A percentile compares a stretch with the other conserved stretches of the same genome.
phyloP scores from a whole-genome alignment of 92 coral and sea anemone species.

The Muricea muricata region DNA sequence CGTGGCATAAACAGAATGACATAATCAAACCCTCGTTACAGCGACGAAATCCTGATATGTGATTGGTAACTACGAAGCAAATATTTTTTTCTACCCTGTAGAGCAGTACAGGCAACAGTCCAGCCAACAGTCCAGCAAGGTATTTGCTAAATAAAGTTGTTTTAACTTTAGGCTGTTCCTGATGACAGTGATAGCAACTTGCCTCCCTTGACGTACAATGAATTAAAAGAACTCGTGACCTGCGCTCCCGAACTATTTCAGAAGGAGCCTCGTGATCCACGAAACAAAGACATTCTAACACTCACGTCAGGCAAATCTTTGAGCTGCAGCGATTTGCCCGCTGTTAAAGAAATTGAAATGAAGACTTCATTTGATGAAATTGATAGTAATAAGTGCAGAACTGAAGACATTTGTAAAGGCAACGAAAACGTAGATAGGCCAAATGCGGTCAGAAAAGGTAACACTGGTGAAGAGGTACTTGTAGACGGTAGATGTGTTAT shows the following conservation, averaged over 20 bases:
- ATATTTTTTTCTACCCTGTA: too few relatives aligned
- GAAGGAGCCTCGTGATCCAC: background rate
- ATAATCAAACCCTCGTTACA: too few relatives aligned
- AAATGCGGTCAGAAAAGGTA: background rate
- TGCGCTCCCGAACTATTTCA: slow-evolving; percentile 73
- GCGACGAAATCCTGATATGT: too few relatives aligned
- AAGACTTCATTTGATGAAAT: slow-evolving; percentile 23
- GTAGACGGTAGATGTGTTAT: background rate
- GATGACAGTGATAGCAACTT: slow-evolving; percentile 75
- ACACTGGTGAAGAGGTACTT: background rate
- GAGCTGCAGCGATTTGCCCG: slow-evolving; percentile 26
- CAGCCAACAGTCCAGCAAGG: too few relatives aligned
- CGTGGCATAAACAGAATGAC: too few relatives aligned
- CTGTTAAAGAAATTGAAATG: slow-evolving; percentile 3
- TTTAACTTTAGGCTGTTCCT: slow-evolving; percentile 57
- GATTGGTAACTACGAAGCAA: too few relatives aligned
- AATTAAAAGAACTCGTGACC: slow-evolving; percentile 71
- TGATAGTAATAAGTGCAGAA: background rate
- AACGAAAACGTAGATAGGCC: background rate
- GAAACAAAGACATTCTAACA: background rate
- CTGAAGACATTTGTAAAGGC: background rate
- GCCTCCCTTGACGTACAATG: slow-evolving; percentile 79
- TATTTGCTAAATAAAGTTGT: background rate
- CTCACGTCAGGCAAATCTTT: background rate
- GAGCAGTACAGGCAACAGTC: too few relatives aligned